Evolutionary conservation across 2,888 invertebrate genomes (phyloP).

Genomic region (Cantharis rustica): DNA sequence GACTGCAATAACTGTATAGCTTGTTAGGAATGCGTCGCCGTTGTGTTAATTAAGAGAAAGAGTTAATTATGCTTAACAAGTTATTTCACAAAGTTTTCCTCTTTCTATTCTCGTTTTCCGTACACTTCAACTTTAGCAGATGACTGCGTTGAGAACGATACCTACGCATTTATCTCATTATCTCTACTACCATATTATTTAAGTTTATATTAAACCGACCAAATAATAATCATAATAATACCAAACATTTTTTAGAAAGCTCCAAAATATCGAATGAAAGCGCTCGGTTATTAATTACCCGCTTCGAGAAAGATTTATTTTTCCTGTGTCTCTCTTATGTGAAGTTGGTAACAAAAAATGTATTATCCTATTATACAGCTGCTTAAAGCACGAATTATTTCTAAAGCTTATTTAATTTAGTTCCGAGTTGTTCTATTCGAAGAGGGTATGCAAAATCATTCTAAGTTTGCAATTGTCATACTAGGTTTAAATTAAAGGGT

Average conservation of each 20-base stretch:
- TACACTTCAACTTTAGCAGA: conserved; percentile 22
- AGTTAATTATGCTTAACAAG: conserved; percentile 56
- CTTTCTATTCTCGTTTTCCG: conserved; percentile 36
- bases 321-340: neutral
- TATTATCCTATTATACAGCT: neutral
- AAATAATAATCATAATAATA: neutral
- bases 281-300: neutral
- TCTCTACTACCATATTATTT: neutral
- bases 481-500: conserved; percentile 29
- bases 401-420: conserved; percentile 12
- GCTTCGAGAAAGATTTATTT: neutral
- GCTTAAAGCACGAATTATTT: conserved; percentile 11
- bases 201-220: neutral
- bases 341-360: neutral
- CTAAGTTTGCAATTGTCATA: conserved; percentile 30
- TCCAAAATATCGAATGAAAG: neutral
- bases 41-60: conserved; percentile 56
- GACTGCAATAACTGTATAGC: conserved; percentile 39
- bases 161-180: conserved; percentile 2
- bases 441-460: conserved; percentile 31
- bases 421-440: conserved; percentile 15
- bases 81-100: conserved; percentile 51
- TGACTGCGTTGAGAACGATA: conserved; percentile 14
- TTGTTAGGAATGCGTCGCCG: conserved; percentile 53
- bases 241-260: no score